Base-by-base conservation (phyloP, 2,797 vertebrate genomes). In the Podarcis siculus region DNA sequence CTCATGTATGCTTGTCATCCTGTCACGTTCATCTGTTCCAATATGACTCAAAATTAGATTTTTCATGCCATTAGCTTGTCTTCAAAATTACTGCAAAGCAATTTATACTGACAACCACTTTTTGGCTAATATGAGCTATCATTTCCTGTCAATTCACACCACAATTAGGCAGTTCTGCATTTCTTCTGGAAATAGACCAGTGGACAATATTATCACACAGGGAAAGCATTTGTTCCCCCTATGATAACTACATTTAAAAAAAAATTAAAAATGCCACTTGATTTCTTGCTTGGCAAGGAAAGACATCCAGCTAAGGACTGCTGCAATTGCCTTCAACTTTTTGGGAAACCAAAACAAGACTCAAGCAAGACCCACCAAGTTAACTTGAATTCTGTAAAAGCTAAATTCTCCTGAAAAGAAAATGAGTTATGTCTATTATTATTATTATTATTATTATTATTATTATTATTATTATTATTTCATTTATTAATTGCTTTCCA, bases 1-100 rank as follows among this genome's bases (percentile, higher is more conserved):
- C 86, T 90, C 79, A 39, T 85, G 39, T 89, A 71, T 89, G 55
- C 67, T 73, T 87, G 78, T 61, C 49, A 58, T 13, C 8, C 64
- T 89, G 75, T 55, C 91, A 89, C n/a, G 88, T 83, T 64, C 80
- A 82, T 49, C 71, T 90, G 35, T 39, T 19, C 71, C 87, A 92
- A 87, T 27, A 84, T 64, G 77, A 84, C 78, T 64, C 78, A 84
- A n/a, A 79, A 61, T 73, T 85, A 83, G 35, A 32, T 23, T 64
- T 83, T 88, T 88, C 84, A 79, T 55, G 55, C 61, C 27, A 81
- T 91, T 80, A 83, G 79, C 5, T 76, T 91, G 85, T 77, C 80
- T 90, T 88, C 42, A 82, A 88, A 69, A 21, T 83, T 61, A 89
- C 2, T 3, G 79, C 86, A 89, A 90, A 88, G 9, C 39, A 39